phyloP scores from a whole-genome alignment of 2,888 invertebrate species.

The Osedax frankpressi region DNA sequence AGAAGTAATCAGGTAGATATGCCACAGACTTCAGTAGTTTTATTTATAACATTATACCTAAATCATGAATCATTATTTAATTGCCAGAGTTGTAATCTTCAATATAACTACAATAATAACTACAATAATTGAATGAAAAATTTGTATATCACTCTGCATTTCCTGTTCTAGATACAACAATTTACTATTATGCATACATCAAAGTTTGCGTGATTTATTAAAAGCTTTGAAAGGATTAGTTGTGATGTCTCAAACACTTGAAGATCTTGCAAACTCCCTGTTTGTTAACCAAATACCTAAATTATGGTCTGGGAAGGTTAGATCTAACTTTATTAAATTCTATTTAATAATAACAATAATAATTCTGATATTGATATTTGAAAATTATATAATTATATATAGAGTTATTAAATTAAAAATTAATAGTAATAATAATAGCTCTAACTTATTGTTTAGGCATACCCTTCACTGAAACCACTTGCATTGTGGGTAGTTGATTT shows the following conservation, averaged over 20 bases:
- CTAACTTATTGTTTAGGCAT: slow-evolving; percentile 35
- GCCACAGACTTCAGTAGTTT: too few relatives aligned
- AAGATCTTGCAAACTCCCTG: slow-evolving; percentile 58
- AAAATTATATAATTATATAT: not conserved
- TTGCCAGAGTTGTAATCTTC: not conserved
- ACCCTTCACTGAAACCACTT: slow-evolving; percentile 46
- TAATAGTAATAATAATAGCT: not conserved
- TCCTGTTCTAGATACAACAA: slow-evolving; percentile 40
- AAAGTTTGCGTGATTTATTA: slow-evolving; percentile 51
- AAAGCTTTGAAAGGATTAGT: slow-evolving; percentile 66
- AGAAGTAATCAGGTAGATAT: slow-evolving; percentile 71
- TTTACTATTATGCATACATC: slow-evolving; percentile 38
- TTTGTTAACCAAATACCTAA: slow-evolving; percentile 59
- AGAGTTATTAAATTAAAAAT: not conserved
- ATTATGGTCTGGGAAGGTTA: slow-evolving; percentile 54
- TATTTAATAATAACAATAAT: too few relatives aligned
- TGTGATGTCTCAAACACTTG: slow-evolving; percentile 64
- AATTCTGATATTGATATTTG: too few relatives aligned
- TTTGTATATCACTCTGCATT: not conserved
- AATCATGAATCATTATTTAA: too few relatives aligned
- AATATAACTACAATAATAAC: not conserved
- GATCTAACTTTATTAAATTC: too few relatives aligned
- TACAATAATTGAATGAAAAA: not conserved
- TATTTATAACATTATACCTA: too few relatives aligned
- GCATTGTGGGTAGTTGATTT: slow-evolving; percentile 46